A percentile compares a stretch with the other conserved stretches of the same genome.
phyloP scores from a whole-genome alignment of 2,113 vertebrate species.

The Caranx ignobilis region DNA sequence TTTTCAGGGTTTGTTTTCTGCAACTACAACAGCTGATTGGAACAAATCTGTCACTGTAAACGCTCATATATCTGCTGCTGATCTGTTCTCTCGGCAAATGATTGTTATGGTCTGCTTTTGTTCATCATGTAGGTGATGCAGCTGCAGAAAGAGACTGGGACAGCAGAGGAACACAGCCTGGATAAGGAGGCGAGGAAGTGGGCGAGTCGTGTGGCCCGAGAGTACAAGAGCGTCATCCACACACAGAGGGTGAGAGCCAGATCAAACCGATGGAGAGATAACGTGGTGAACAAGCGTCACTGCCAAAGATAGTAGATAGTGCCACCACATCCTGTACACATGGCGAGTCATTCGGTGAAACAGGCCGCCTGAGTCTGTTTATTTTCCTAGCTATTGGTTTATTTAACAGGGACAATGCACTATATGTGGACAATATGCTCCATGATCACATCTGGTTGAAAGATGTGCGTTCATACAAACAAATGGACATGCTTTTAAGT shows the following conservation, averaged over 20 bases:
- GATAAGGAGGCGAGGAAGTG: slow-evolving; percentile 98
- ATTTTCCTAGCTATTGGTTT: too few relatives aligned
- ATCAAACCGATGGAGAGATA: neutral
- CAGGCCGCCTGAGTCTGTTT: too few relatives aligned
- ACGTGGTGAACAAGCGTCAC: too few relatives aligned
- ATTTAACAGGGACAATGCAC: too few relatives aligned
- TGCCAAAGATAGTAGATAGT: neutral
- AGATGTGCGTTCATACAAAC: too few relatives aligned
- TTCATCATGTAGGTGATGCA: slow-evolving; percentile 83
- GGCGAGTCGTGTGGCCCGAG: slow-evolving; percentile 93
- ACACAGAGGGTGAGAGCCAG: slow-evolving; percentile 87
- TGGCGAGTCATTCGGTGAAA: neutral
- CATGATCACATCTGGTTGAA: too few relatives aligned
- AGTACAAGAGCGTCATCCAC: slow-evolving; percentile 95
- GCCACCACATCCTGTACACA: neutral
- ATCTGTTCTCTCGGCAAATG: neutral
- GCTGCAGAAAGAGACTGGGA: slow-evolving; percentile 91
- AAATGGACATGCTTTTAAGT: too few relatives aligned
- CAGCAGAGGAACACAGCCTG: slow-evolving; percentile 93
- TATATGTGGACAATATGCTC: too few relatives aligned
- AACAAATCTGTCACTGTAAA: neutral
- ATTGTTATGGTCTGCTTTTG: neutral
- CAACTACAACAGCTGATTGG: neutral
- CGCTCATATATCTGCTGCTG: neutral
- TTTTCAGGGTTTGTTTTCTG: neutral